Base-by-base conservation (phyloP, 2,888 invertebrate species). In the Drosophila prostipennis region DNA sequence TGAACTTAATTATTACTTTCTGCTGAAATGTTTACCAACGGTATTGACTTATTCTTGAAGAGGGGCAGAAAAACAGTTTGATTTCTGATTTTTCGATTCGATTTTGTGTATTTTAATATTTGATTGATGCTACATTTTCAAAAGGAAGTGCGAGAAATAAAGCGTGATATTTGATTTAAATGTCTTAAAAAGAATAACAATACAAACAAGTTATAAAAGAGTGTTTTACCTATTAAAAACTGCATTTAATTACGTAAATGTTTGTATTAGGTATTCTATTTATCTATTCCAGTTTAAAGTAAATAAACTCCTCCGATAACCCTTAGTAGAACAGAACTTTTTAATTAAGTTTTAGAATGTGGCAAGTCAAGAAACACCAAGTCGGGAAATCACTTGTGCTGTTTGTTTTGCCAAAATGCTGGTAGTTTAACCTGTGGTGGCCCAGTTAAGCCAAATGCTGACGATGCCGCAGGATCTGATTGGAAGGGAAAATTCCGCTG, bases 381-480 rank as follows among this genome's bases (percentile, higher is more conserved):
- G 23, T 39, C 37, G 6, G 13, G 4, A 16, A 49, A 2, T 19
- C 10, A 6, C 10, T 13, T n/a, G n/a, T 2, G 4, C 16, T 57
- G 37, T 57, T 51, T 39, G 37, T 37, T 2, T 16, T 16, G 36
- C 36, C 16, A 10, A 13, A 19, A 36, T 37, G 5, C 26, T 36
- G 49, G 7, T 56, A 37, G 37, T 7, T 19, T 53, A 58, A 32
- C 11, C 11, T 32, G 8, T 37, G 40, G 8, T 54, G 58, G 26
- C 34, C 55, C 1, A 59, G 16, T 54, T 42, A 42, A 36, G 14
- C 16, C 2, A 5, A 43, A 16, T 54, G 42, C 54, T 34, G 42
- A 34, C 53, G 39, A 23, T 53, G 58, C 53, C 53, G 34, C 48
- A 32, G 32, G 48, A 7, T 34, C 19, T 10, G 36, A 55, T 59